A percentile compares a stretch with the other conserved stretches of the same genome.
Evolutionary conservation across 37 sponge, comb jelly and placozoan species (phyloP).

Genomic region (Chondrilla cf. caribensis): DNA sequence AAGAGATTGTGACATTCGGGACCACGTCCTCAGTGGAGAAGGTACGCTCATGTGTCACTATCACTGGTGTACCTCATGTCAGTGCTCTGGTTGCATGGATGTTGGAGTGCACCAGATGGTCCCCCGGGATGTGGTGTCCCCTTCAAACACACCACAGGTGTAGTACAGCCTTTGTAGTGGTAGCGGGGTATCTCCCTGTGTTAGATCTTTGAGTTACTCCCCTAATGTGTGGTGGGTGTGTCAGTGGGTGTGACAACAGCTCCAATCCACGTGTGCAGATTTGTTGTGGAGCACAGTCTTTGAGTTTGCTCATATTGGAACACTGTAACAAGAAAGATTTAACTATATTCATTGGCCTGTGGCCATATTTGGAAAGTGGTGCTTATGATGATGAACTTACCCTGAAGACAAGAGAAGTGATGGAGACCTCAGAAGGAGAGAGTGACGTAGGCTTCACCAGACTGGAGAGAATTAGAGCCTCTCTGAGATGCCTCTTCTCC

Average conservation of each 20-base stretch:
- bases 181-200: no score
- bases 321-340: background rate
- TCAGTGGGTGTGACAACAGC: no score
- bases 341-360: background rate
- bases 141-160: no score
- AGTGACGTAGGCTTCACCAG: background rate
- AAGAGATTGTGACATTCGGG: background rate
- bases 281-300: background rate
- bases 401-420: background rate
- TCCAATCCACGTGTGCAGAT: background rate
- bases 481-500: background rate
- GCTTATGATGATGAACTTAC: background rate
- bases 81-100: no score
- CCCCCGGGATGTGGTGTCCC: no score
- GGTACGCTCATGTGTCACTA: background rate
- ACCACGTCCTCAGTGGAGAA: background rate
- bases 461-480: background rate
- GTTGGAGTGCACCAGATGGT: no score
- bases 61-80: no score
- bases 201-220: no score
- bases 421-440: background rate
- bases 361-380: constrained; percentile 10
- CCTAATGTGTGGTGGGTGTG: no score
- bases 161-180: no score
- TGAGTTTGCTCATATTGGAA: no score